Percentiles rank a stretch among this genome's conserved stretches.
phyloP scores from a whole-genome alignment of 1,140 invertebrate genomes.

The Neodiprion pinetum region DNA sequence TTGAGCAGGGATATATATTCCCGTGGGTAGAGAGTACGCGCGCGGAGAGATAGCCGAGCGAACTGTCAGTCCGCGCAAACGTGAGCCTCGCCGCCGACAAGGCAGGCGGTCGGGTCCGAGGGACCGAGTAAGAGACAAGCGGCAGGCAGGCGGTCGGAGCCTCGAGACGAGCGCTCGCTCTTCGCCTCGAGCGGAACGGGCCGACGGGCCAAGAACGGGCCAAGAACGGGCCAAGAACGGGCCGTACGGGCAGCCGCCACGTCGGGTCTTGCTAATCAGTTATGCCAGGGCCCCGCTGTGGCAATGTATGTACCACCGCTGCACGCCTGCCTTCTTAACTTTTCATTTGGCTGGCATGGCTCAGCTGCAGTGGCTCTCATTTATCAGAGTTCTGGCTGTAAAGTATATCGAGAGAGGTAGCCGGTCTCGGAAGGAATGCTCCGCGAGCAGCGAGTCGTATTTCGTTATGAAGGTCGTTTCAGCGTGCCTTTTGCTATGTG shows the following conservation, averaged over 20 bases:
- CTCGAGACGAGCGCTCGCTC: too few relatives aligned
- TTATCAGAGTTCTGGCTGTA: not conserved
- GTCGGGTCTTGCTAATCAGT: conserved; percentile 32
- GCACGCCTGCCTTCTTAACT: conserved; percentile 33
- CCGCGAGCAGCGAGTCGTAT: too few relatives aligned
- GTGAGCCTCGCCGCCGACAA: not conserved
- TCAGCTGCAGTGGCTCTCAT: not conserved
- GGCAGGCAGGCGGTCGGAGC: not conserved
- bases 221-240: too few relatives aligned
- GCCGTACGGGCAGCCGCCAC: conserved; percentile 9
- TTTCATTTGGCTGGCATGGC: conserved; percentile 28
- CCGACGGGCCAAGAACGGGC: too few relatives aligned
- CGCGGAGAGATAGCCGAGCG: not conserved
- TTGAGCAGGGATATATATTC: not conserved
- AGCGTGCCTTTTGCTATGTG: too few relatives aligned
- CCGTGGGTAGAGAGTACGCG: not conserved
- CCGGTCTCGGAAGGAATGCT: too few relatives aligned
- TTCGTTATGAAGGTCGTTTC: too few relatives aligned
- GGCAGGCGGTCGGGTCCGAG: not conserved
- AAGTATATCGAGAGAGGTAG: too few relatives aligned
- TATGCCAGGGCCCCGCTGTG: conserved; percentile 24
- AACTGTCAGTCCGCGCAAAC: not conserved
- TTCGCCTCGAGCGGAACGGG: too few relatives aligned
- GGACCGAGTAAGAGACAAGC: not conserved
- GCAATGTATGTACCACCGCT: conserved; percentile 14